Evolutionary conservation across 2,797 vertebrate species (phyloP).

Genomic region (Lithobates sylvaticus): DNA sequence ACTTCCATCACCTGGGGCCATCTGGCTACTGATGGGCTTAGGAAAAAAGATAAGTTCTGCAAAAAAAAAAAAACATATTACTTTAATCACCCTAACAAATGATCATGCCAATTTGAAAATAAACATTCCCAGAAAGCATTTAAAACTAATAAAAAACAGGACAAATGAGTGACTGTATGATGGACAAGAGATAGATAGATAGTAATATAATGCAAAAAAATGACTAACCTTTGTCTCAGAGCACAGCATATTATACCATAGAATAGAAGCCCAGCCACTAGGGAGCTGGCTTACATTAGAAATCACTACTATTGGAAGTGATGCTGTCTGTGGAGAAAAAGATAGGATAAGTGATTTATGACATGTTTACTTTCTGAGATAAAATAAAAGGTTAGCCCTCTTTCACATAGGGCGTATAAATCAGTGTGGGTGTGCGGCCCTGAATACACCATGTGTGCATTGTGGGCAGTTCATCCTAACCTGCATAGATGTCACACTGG

Average conservation of each 20-base stretch:
- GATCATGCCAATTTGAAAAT: no score
- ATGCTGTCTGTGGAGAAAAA: constrained; percentile 80
- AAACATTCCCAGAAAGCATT: no score
- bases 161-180: neutral
- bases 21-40: constrained; percentile 85
- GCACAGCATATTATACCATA: constrained; percentile 98
- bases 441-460: no score
- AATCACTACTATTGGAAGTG: constrained; percentile 94
- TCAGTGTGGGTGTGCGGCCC: no score
- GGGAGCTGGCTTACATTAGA: constrained; percentile 97
- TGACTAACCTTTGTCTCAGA: constrained; percentile 86
- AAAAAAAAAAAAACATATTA: constrained; percentile 24
- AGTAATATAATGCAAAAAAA: no score
- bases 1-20: constrained; percentile 91
- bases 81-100: neutral
- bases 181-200: neutral
- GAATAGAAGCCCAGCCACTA: constrained; percentile 95
- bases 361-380: neutral
- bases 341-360: neutral
- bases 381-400: neutral
- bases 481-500: no score
- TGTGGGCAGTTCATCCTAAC: no score
- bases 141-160: neutral
- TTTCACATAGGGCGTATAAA: no score
- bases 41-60: constrained; percentile 94